Evolutionary conservation across 2,888 invertebrate genomes (phyloP).

Genomic region (Nemapogon koenigi): DNA sequence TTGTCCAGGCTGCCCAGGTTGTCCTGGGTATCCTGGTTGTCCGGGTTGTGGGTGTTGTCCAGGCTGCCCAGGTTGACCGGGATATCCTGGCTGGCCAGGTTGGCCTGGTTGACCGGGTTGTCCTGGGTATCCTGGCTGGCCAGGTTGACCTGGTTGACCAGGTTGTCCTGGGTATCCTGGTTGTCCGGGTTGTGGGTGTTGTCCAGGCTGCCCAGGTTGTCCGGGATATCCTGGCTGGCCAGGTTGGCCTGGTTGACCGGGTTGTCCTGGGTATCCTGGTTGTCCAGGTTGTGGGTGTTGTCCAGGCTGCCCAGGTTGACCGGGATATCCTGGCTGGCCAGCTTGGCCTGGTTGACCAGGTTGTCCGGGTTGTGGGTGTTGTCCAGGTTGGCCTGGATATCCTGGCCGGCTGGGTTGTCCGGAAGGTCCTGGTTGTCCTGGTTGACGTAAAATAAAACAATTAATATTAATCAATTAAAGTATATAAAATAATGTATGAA

Average conservation of each 20-base stretch:
- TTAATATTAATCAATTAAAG: neutral
- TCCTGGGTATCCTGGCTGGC: constrained; percentile 16
- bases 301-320: constrained; percentile 19
- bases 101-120: constrained; percentile 22
- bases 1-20: constrained; percentile 7
- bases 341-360: constrained; percentile 14
- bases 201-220: constrained; percentile 27
- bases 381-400: constrained; percentile 7
- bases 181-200: constrained; percentile 28
- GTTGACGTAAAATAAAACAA: constrained; percentile 6
- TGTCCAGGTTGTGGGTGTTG: constrained; percentile 11
- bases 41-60: constrained; percentile 31
- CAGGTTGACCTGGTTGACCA: constrained; percentile 20
- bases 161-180: constrained; percentile 24
- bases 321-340: constrained; percentile 1
- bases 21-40: constrained; percentile 16
- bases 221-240: constrained; percentile 22
- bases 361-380: constrained; percentile 16
- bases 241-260: constrained; percentile 20
- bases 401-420: neutral
- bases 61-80: constrained; percentile 24
- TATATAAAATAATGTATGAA: neutral
- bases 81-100: constrained; percentile 20
- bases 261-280: constrained; percentile 19
- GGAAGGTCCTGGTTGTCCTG: constrained; percentile 13